Conservation (phyloP, 1,140 invertebrate genomes). For the Rhopalosiphum padi region DNA sequence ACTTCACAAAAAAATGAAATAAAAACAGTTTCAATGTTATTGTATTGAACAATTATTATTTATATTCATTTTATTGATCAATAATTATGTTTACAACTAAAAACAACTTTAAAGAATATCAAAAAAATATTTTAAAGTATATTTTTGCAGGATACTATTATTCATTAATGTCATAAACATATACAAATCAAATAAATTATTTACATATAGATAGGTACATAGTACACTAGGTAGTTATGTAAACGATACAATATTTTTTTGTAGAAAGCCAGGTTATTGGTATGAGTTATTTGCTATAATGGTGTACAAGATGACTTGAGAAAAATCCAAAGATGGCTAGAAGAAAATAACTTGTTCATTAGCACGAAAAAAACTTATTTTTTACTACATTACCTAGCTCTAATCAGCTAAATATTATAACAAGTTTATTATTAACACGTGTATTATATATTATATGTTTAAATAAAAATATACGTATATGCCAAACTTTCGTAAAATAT, state of each 20-base stretch:
- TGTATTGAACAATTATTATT: background rate
- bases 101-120: background rate
- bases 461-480: too few relatives aligned
- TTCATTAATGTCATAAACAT: background rate
- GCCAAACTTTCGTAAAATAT: too few relatives aligned
- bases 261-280: background rate
- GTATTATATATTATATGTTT: too few relatives aligned
- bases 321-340: background rate
- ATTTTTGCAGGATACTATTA: background rate
- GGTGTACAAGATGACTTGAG: background rate
- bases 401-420: background rate
- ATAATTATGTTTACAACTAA: background rate
- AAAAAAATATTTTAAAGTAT: background rate
- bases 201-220: background rate
- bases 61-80: background rate
- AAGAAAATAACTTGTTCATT: conserved; percentile 8
- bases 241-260: background rate
- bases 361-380: background rate
- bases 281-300: background rate
- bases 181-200: background rate
- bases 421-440: background rate
- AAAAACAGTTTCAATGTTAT: background rate
- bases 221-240: background rate
- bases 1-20: background rate
- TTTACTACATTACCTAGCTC: background rate